These are phyloP conservation scores for Coecobrya sp. DNA, from an alignment of 2,888 invertebrate species.

Conservation along the genomic window DNA sequence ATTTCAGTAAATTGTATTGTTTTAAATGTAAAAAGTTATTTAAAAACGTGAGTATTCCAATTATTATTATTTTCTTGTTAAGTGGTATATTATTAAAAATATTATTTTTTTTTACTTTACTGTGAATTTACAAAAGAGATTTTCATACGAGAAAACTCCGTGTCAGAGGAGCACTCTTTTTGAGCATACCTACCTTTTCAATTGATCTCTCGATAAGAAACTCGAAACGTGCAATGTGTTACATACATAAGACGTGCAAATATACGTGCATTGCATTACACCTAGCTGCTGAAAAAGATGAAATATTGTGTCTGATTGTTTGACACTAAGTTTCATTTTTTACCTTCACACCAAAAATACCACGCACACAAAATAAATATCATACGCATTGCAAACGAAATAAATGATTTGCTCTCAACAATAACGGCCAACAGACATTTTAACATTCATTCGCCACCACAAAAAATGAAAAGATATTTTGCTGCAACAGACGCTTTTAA, in stretches of 20 bases:
- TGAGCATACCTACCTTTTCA: constrained; percentile 27
- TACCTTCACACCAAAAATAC: neutral
- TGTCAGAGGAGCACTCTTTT: constrained; percentile 2
- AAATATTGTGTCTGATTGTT: constrained; percentile 33
- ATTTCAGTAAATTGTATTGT: constrained; percentile 28
- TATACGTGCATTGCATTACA: constrained; percentile 44
- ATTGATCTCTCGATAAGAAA: neutral
- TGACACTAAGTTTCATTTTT: neutral
- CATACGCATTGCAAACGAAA: constrained; percentile 48
- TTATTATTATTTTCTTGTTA: neutral
- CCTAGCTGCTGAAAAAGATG: constrained; percentile 54
- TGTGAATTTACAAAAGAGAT: constrained; percentile 16
- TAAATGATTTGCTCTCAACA: constrained; percentile 72
- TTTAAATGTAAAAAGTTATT: neutral
- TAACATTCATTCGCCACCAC: constrained; percentile 51
- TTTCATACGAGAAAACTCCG: neutral
- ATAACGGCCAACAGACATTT: constrained; percentile 30
- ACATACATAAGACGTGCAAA: constrained; percentile 21
- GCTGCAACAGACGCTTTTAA: constrained; percentile 6
- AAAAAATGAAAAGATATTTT: constrained; percentile 1
- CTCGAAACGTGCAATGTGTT: constrained; percentile 41
- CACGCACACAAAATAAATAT: neutral
- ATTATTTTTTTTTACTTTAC: neutral
- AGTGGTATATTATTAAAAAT: neutral
- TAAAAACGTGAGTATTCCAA: neutral